Evolutionary conservation across 2,113 vertebrate genomes (phyloP).

Genomic region (Lophotis ruficrista): DNA sequence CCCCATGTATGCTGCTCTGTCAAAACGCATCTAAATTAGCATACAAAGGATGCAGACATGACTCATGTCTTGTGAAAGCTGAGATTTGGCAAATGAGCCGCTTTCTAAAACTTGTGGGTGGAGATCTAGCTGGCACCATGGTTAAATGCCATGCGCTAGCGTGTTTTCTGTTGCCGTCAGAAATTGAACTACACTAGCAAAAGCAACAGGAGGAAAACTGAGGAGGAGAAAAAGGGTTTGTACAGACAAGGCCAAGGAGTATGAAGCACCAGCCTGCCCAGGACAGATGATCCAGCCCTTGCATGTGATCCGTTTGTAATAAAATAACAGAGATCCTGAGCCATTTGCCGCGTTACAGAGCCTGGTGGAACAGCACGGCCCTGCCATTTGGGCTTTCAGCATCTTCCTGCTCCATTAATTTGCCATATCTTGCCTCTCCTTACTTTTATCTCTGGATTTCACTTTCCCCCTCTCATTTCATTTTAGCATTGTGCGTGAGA

Average conservation of each 20-base stretch:
- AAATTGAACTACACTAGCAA: background rate
- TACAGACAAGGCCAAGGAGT: background rate
- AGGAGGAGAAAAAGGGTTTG: background rate
- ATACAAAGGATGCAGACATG: fast-evolving
- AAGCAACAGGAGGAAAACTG: background rate
- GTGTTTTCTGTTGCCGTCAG: background rate
- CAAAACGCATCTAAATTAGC: background rate
- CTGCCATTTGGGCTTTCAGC: background rate
- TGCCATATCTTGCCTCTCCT: background rate
- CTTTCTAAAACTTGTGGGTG: background rate
- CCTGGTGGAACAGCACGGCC: background rate
- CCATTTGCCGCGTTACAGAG: background rate
- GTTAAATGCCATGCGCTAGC: background rate
- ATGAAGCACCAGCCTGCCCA: background rate
- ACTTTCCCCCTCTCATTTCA: background rate
- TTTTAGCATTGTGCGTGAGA: background rate
- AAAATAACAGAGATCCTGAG: background rate
- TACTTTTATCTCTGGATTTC: background rate
- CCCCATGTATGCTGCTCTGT: fast-evolving
- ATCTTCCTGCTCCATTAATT: background rate
- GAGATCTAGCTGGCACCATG: background rate
- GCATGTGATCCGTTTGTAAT: background rate
- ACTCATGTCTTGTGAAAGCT: background rate
- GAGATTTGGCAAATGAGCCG: background rate
- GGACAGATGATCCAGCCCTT: background rate